These are phyloP conservation scores for Carettochelys insculpta DNA, from an alignment of 2,113 vertebrate genomes.

Conservation along the genomic window DNA sequence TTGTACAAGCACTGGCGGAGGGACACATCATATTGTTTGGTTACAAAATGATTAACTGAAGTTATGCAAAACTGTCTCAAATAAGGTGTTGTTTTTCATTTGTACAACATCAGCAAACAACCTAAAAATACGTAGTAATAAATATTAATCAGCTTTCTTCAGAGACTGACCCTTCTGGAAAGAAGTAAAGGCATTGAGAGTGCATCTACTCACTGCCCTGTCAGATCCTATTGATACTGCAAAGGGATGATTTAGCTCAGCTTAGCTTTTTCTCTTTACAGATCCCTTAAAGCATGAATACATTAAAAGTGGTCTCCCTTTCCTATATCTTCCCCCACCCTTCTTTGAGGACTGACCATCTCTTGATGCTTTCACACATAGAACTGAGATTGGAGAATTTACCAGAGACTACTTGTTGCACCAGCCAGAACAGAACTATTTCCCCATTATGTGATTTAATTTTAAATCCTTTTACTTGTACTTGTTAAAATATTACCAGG, in stretches of 20 bases:
- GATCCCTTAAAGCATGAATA: background rate
- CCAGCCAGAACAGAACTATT: background rate
- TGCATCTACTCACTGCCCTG: background rate
- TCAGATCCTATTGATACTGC: background rate
- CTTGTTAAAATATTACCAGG: background rate
- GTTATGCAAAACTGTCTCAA: background rate
- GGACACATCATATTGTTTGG: background rate
- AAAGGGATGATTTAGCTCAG: background rate
- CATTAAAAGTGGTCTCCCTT: background rate
- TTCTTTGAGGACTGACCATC: background rate
- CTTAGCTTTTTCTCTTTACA: background rate
- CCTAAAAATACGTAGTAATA: background rate
- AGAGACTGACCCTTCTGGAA: background rate
- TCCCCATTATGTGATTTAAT: background rate
- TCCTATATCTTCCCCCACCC: background rate
- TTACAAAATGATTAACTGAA: background rate
- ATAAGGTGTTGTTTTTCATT: background rate
- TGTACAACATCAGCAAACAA: constrained; percentile 11
- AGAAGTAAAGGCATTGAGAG: background rate
- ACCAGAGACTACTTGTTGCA: background rate
- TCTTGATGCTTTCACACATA: background rate
- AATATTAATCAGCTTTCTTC: background rate
- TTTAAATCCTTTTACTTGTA: background rate
- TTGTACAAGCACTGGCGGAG: background rate
- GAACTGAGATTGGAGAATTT: background rate